A percentile compares a stretch with the other conserved stretches of the same genome.
These are phyloP conservation scores for Strigamia maritima DNA, from an alignment of 2,888 invertebrate genomes.

Conservation along the genomic window DNA sequence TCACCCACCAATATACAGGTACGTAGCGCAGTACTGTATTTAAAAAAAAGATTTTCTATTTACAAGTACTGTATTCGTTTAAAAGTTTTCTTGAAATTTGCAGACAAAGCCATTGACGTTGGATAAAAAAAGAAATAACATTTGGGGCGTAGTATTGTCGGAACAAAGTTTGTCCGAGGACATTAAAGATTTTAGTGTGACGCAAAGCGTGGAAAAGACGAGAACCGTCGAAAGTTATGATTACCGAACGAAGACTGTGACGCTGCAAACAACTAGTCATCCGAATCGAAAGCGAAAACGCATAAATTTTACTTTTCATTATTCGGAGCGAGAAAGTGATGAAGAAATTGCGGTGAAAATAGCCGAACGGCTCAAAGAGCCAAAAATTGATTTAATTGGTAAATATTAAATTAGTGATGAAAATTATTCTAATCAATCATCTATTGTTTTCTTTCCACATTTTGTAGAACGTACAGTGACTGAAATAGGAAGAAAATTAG, in stretches of 20 bases:
- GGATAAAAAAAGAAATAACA: neutral
- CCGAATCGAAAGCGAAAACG: neutral
- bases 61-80: too few relatives aligned
- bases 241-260: neutral
- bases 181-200: neutral
- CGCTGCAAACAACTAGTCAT: neutral
- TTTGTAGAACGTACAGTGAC: neutral
- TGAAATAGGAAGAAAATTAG: neutral
- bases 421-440: too few relatives aligned
- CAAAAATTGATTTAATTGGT: neutral
- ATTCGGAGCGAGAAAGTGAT: neutral
- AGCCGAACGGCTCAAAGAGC: neutral
- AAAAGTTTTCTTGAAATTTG: neutral
- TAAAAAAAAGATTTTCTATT: too few relatives aligned
- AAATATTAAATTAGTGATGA: neutral
- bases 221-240: conserved; percentile 2
- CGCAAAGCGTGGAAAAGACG: neutral
- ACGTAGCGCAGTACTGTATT: too few relatives aligned
- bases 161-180: conserved; percentile 24
- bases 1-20: neutral
- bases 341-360: neutral
- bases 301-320: neutral
- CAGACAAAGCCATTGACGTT: neutral
- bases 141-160: neutral
- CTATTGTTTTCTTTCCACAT: neutral